Evolutionary conservation across 1,140 invertebrate genomes (phyloP).

Genomic region (Zaprionus kolodkinae): DNA sequence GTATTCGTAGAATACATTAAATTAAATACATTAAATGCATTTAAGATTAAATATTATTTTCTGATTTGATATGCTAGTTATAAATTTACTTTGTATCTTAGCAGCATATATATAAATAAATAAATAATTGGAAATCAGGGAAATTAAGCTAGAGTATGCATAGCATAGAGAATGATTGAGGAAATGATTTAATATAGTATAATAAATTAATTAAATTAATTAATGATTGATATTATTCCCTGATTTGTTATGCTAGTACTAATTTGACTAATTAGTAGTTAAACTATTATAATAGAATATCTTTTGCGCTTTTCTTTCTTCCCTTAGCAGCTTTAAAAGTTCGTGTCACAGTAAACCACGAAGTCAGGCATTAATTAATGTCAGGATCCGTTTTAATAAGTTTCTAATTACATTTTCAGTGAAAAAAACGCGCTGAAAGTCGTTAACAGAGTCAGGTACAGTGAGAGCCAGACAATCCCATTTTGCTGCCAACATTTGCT

Average conservation of each 20-base stretch:
- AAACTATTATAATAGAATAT: not conserved
- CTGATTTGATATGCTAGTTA: too few species aligned
- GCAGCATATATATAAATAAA: too few species aligned
- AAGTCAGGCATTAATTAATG: slow-evolving; percentile 10
- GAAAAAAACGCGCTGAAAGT: slow-evolving; percentile 7
- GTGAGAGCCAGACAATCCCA: slow-evolving; percentile 4
- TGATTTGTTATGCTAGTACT: too few species aligned
- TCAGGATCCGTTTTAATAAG: slow-evolving; percentile 3
- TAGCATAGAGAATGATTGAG: not conserved
- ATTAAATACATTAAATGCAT: too few species aligned
- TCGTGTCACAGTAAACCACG: not conserved
- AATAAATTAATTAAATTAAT: too few species aligned
- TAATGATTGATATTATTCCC: not conserved
- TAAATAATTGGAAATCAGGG: not conserved
- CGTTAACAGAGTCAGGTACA: slow-evolving; percentile 1
- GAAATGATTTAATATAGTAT: too few species aligned
- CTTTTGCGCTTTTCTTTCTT: not conserved
- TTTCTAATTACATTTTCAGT: slow-evolving; percentile 28
- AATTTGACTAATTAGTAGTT: not conserved
- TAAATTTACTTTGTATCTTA: too few species aligned
- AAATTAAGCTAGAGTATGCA: too few species aligned
- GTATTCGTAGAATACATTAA: too few species aligned
- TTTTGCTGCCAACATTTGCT: slow-evolving; percentile 11
- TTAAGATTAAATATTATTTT: too few species aligned
- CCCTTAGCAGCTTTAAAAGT: not conserved